Conservation (phyloP, 2,888 invertebrate species). For the Stenoptilia bipunctidactyla region DNA sequence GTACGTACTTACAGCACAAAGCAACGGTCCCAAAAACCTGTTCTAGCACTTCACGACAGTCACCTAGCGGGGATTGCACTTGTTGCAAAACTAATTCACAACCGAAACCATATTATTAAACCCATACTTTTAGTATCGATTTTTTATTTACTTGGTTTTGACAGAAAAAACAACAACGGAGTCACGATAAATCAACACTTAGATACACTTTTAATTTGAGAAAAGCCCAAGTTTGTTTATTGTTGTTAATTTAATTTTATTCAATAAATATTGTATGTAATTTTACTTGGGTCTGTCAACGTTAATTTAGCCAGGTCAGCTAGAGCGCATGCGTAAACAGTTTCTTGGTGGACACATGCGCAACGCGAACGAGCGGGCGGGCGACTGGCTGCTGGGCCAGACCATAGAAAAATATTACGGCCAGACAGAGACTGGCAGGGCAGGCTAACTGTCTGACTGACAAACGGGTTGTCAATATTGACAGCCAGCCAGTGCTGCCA, state of each 20-base stretch:
- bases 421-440: neutral
- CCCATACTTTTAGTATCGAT: constrained; percentile 49
- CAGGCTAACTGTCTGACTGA: constrained; percentile 12
- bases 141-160: constrained; percentile 27
- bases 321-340: constrained; percentile 31
- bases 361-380: constrained; percentile 19
- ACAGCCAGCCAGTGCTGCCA: constrained; percentile 20
- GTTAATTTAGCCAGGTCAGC: constrained; percentile 35
- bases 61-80: constrained; percentile 29
- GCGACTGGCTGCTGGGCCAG: constrained; percentile 20
- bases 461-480: too few relatives aligned
- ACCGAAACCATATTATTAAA: constrained; percentile 37
- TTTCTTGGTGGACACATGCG: constrained; percentile 14
- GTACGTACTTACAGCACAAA: constrained; percentile 50
- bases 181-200: constrained; percentile 22
- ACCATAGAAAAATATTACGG: constrained; percentile 14
- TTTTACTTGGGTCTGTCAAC: constrained; percentile 39
- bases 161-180: neutral
- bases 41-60: constrained; percentile 26
- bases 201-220: constrained; percentile 30
- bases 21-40: constrained; percentile 56
- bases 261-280: constrained; percentile 25
- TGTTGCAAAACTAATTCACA: constrained; percentile 50
- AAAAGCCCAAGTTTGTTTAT: constrained; percentile 35
- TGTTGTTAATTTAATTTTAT: constrained; percentile 25